Base-by-base conservation (phyloP, 2,888 invertebrate genomes). In the Trilocha varians region DNA sequence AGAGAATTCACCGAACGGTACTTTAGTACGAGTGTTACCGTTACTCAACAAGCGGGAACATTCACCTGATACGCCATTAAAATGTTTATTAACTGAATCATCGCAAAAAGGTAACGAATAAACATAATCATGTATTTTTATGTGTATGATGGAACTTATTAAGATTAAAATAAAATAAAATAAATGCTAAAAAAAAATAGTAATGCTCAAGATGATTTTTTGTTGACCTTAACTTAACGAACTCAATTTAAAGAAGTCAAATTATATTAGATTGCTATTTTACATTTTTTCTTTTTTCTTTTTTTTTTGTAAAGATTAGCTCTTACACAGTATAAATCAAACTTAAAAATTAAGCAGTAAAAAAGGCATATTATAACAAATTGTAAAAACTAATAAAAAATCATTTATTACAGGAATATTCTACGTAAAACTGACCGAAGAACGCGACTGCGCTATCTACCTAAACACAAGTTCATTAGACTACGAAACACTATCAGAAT, bases 381-480 rank as follows among this genome's bases (percentile, higher is more conserved):
- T 13, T 37, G 16, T 32, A 36, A 15, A 15, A 38, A 32, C n/a
- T n/a, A n/a, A n/a, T n/a, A 13, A 18, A 32, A 16, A 16, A 41
- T 25, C 15, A 8, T 11, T 32, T 40, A 32, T 9, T 76, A 8
- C 70, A 91, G 91, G 88, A 13, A 79, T 91, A 15, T 96, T 96
- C 71, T 88, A 88, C 49, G 89, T 92, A 0, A 91, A 88, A 49
- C 87, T 93, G 32, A 92, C 91, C 2, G 91, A 92, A 52, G 93
- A 94, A 45, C 88, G 94, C 43, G 94, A 96, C 60, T 97, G 97
- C 61, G 93, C 93, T 1, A 80, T 97, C 16, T 89, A 90, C 57
- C 78, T 97, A 16, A 91, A 90, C 59, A 87, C 88, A 18, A 89
- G 89, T 33, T 82, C 87, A 0, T 75, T 97, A 18, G 97, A 97